Conservation (phyloP, 2,113 vertebrate genomes). For the Cololabis saira region DNA sequence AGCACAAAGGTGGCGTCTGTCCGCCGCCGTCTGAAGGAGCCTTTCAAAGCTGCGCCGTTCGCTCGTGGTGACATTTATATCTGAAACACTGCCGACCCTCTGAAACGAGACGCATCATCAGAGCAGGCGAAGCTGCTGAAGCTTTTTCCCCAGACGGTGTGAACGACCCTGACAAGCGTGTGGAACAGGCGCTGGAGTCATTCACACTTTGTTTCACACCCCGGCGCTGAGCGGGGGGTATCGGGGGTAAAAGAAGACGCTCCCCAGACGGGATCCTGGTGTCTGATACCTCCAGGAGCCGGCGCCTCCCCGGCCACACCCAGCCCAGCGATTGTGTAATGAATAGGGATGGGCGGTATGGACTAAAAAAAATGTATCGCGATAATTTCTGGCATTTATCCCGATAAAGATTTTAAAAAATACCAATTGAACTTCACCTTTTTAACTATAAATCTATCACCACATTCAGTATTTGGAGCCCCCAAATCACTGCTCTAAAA, state of each 20-base stretch:
- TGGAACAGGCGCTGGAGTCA: slow-evolving; percentile 7
- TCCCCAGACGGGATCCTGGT: not conserved
- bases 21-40: not conserved
- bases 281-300: slow-evolving; percentile 15
- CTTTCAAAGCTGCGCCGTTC: no score
- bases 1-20: not conserved
- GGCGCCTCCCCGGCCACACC: slow-evolving; percentile 37
- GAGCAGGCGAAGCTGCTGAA: not conserved
- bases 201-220: slow-evolving; percentile 45
- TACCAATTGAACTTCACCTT: no score
- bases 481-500: no score
- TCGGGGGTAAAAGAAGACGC: not conserved
- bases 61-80: no score
- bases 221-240: slow-evolving; percentile 1
- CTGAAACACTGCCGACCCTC: not conserved
- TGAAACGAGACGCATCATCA: slow-evolving; percentile 17
- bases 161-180: not conserved
- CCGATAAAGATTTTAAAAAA: no score
- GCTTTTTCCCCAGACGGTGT: not conserved
- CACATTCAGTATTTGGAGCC: no score
- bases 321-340: slow-evolving; percentile 49
- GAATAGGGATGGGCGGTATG: no score
- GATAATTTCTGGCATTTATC: no score
- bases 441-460: no score
- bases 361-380: no score